phyloP scores from a whole-genome alignment of 1,140 invertebrate genomes.

The Harpegnathos saltator region DNA sequence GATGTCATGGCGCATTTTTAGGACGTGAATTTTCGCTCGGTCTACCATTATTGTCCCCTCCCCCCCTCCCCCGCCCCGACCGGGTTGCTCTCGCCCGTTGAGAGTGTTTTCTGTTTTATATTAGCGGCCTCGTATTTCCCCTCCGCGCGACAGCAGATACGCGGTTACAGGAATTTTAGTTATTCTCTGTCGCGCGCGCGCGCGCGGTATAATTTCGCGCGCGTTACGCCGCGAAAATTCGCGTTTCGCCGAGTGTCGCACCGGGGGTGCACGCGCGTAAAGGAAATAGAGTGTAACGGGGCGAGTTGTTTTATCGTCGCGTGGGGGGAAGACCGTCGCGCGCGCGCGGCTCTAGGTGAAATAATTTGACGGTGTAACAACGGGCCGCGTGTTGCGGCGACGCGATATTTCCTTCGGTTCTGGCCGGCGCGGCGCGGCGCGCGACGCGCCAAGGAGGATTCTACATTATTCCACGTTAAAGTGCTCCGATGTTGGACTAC shows the following conservation, averaged over 20 bases:
- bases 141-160: slow-evolving; percentile 9
- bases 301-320: neutral
- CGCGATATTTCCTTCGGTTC: neutral
- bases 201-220: slow-evolving; percentile 28
- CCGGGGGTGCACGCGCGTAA: neutral
- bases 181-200: slow-evolving; percentile 10
- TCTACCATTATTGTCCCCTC: neutral
- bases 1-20: slow-evolving; percentile 43
- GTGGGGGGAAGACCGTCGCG: neutral
- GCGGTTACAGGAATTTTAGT: slow-evolving; percentile 33
- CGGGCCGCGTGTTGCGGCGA: neutral
- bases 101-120: slow-evolving; percentile 44
- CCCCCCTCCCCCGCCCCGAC: too few species aligned
- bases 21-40: slow-evolving; percentile 50
- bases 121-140: slow-evolving; percentile 14
- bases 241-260: neutral
- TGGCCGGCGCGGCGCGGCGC: neutral
- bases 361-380: slow-evolving; percentile 19
- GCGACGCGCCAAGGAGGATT: neutral
- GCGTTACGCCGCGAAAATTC: slow-evolving; percentile 29
- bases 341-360: neutral
- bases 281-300: neutral
- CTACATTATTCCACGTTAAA: slow-evolving; percentile 13
- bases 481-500: neutral
- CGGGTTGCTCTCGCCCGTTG: neutral